Base-by-base conservation (phyloP, 2,797 vertebrate genomes). In the Setipinna tenuifilis region DNA sequence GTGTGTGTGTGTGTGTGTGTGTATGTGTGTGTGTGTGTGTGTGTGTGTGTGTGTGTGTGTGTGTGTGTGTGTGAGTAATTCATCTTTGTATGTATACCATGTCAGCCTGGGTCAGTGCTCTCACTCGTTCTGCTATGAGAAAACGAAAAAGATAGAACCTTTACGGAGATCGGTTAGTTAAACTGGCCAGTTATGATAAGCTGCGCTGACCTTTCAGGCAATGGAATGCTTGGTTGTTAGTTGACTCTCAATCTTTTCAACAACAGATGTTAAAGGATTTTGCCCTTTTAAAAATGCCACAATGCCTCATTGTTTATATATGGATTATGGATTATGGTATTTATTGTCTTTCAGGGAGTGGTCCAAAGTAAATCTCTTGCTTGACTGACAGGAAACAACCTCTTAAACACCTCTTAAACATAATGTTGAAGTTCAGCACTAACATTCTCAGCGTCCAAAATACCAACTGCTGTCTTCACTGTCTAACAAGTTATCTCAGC, bases 1-100 rank as follows among this genome's bases (percentile, higher is more conserved):
- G 35, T 57, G 28, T 68, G 2, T 80, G 71, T 83, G 35, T 81
- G 41, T 50, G n/a, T 78, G 68, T 58, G 62, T 50, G 54, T 80
- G 59, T 61, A 62, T 78, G 23, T 82, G 78, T 41, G 50, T 25
- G 83, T 85, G 57, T 14, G 25, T 28, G 16, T 54, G 21, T 11
- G 9, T 16, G 17, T 81, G 71, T 35, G 54, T 41, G 75, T 41
- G 21, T 59, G 21, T n/a, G 16, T 19, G 23, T 61, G 23, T 23
- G 6, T 62, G n/a, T 68, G 1, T 28, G 12, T 68, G 10, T 50
- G 25, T 25, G 2, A 28, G 14, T 68, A 2, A 28, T 68, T 68
- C 31, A 14, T 16, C 25, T 31, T 68, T 68, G 62, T 68, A 14
- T 68, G 25, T 3, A 23, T 62, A n/a, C 10, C 0, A 23, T 62